Evolutionary conservation across 2,888 invertebrate genomes (phyloP).

Genomic region (Rhagophthalmus giganteus): DNA sequence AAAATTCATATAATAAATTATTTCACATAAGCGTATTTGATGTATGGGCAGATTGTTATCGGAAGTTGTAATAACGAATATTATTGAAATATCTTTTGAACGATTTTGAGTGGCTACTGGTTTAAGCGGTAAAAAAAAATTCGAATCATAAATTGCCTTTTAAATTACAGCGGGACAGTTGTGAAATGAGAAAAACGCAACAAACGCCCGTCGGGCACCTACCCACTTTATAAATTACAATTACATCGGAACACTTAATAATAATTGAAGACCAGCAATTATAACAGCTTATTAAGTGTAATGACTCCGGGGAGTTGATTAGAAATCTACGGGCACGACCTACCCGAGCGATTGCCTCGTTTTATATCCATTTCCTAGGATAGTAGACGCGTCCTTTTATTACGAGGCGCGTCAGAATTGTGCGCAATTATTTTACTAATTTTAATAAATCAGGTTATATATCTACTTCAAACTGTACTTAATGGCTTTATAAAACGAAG

Average conservation of each 20-base stretch:
- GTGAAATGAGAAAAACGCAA: constrained; percentile 15
- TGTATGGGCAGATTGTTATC: constrained; percentile 7
- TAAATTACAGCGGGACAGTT: constrained; percentile 13
- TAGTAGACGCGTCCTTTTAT: constrained; percentile 12
- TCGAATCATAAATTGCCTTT: constrained; percentile 14
- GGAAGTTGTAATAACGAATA: constrained; percentile 7
- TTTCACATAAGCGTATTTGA: neutral
- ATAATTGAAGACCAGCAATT: constrained; percentile 19
- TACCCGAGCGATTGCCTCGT: constrained; percentile 6
- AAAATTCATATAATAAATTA: neutral
- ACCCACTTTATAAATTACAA: constrained; percentile 21
- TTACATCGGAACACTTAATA: constrained; percentile 15
- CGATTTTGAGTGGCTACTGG: constrained; percentile 17
- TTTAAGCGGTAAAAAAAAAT: constrained; percentile 3
- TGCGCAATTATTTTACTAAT: constrained; percentile 18
- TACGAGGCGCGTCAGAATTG: constrained; percentile 8
- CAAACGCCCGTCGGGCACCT: constrained; percentile 9
- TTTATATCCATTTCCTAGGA: constrained; percentile 9
- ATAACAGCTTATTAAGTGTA: constrained; percentile 20
- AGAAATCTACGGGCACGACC: constrained; percentile 16
- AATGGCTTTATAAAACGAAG: constrained; percentile 13
- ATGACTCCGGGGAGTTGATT: constrained; percentile 17
- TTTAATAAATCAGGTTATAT: constrained; percentile 22
- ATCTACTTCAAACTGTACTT: constrained; percentile 3
- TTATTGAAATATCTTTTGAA: constrained; percentile 11